phyloP scores from a whole-genome alignment of 2,888 invertebrate genomes.

The Amphimallon solstitiale region DNA sequence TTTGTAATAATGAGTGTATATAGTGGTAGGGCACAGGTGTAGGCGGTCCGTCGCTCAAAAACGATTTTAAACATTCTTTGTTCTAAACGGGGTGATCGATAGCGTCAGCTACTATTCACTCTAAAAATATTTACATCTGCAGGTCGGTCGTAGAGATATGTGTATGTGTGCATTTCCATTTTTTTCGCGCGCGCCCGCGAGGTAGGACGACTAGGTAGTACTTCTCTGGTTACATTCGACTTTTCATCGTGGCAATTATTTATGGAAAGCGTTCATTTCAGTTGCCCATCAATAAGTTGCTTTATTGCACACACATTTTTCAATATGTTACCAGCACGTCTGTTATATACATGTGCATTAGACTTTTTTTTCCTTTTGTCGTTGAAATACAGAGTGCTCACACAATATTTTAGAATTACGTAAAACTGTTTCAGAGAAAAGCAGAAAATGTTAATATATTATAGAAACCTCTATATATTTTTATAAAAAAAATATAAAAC shows the following conservation, averaged over 20 bases:
- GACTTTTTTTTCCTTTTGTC: too few species aligned
- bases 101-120: constrained; percentile 44
- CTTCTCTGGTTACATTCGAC: not conserved
- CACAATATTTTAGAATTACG: too few species aligned
- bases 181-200: constrained; percentile 8
- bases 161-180: constrained; percentile 29
- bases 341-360: too few species aligned
- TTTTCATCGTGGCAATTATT: constrained; percentile 24
- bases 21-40: constrained; percentile 20
- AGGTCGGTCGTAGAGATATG: constrained; percentile 17
- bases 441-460: too few species aligned
- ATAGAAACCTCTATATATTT: too few species aligned
- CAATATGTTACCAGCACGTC: too few species aligned
- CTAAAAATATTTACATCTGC: constrained; percentile 46
- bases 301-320: too few species aligned
- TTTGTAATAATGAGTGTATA: not conserved
- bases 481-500: too few species aligned
- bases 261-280: not conserved
- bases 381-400: too few species aligned
- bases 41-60: constrained; percentile 31
- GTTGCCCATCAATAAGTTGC: constrained; percentile 4
- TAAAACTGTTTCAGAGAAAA: too few species aligned
- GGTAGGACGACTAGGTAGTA: constrained; percentile 3
- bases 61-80: constrained; percentile 43
- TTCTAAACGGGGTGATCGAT: constrained; percentile 45